A percentile compares a stretch with the other conserved stretches of the same genome.
These are phyloP conservation scores for Drosophila erecta DNA, from an alignment of 1,140 invertebrate genomes.

Conservation along the genomic window DNA sequence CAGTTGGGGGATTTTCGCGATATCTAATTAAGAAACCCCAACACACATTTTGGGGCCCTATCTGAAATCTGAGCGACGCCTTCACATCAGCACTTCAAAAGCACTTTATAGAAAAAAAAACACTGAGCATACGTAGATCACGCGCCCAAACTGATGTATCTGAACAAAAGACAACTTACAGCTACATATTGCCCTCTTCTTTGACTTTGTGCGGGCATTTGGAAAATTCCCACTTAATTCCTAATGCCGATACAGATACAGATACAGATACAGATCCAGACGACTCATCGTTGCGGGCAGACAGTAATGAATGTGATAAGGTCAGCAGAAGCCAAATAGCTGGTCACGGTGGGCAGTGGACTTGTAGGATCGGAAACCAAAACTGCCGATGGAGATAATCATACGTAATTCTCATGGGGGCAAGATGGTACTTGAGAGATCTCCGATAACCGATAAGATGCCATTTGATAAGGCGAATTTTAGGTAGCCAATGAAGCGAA, in stretches of 20 bases:
- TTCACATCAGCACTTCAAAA: constrained; percentile 39
- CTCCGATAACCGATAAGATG: constrained; percentile 50
- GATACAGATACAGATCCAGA: constrained; percentile 8
- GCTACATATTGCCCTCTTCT: constrained; percentile 15
- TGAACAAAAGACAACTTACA: constrained; percentile 33
- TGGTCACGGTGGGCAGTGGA: constrained; percentile 14
- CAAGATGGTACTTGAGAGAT: constrained; percentile 39
- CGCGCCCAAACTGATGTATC: constrained; percentile 35
- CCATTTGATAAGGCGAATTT: constrained; percentile 16
- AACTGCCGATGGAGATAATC: constrained; percentile 35
- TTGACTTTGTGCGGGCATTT: constrained; percentile 37
- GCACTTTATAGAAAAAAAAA: constrained; percentile 23
- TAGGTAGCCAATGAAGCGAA: neutral
- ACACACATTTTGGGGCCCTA: constrained; percentile 17
- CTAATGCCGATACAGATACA: constrained; percentile 22
- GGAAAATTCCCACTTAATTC: constrained; percentile 47
- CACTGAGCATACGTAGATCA: constrained; percentile 29
- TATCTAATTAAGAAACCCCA: constrained; percentile 52
- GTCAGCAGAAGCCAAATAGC: constrained; percentile 39
- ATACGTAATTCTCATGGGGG: constrained; percentile 17
- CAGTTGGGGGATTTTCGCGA: constrained; percentile 10
- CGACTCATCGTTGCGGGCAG: constrained; percentile 24
- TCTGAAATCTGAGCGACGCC: constrained; percentile 34
- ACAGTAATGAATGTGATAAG: constrained; percentile 16
- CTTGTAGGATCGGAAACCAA: constrained; percentile 7